Percentiles rank a stretch among this genome's conserved stretches.
Conservation (phyloP, 2,113 vertebrate genomes). For the Cebus imitator region DNA sequence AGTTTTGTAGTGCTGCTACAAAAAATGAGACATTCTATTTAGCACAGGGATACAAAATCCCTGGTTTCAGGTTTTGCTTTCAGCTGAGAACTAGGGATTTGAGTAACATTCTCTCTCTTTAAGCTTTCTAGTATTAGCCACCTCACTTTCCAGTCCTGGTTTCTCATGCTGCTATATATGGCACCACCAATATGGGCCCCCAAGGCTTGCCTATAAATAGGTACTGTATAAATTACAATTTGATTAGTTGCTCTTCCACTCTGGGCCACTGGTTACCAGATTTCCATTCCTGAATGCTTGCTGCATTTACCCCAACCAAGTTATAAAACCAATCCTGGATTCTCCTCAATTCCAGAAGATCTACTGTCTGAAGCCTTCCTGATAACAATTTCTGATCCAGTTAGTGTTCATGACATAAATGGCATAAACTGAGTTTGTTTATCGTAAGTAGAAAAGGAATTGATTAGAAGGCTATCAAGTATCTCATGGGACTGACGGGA, state of each 20-base stretch:
- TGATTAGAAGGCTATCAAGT: neutral
- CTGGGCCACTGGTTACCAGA: neutral
- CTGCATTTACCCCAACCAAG: neutral
- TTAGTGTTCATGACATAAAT: neutral
- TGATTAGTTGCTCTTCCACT: neutral
- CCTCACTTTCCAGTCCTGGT: neutral
- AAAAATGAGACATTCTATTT: neutral
- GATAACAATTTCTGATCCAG: neutral
- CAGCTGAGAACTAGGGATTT: neutral
- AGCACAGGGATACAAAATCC: neutral
- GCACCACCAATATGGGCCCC: neutral
- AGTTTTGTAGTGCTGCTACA: neutral
- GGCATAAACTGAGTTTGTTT: neutral
- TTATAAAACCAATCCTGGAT: neutral
- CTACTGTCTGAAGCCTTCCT: neutral
- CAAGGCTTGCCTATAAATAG: neutral
- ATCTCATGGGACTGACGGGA: neutral
- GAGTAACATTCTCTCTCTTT: neutral
- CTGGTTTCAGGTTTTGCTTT: constrained; percentile 20
- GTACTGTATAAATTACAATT: neutral
- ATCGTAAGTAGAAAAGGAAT: constrained; percentile 14
- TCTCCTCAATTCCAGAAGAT: neutral
- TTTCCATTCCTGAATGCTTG: neutral
- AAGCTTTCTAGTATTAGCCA: neutral
- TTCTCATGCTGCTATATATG: neutral